phyloP scores from a whole-genome alignment of 2,797 vertebrate species.

The Gouania willdenowi region DNA sequence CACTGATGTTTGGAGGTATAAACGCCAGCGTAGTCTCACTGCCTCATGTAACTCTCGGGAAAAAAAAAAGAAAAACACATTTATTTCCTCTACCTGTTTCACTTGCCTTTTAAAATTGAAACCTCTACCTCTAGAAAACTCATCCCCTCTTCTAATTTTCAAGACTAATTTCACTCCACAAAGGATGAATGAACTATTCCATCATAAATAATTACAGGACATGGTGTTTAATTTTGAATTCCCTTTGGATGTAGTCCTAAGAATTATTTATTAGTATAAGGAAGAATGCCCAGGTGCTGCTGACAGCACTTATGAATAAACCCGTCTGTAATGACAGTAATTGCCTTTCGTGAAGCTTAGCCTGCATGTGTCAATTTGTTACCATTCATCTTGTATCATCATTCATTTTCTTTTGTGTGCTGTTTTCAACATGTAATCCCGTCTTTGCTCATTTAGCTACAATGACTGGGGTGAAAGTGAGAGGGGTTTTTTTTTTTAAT shows the following conservation, averaged over 20 bases:
- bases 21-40: not conserved
- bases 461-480: too few relatives aligned
- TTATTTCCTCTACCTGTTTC: too few relatives aligned
- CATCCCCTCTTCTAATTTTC: not conserved
- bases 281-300: not conserved
- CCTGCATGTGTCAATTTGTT: not conserved
- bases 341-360: not conserved
- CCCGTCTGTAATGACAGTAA: not conserved
- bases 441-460: too few relatives aligned
- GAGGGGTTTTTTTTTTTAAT: not conserved
- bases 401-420: not conserved
- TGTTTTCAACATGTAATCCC: too few relatives aligned
- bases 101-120: too few relatives aligned
- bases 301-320: not conserved
- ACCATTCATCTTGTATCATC: not conserved
- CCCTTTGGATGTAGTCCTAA: not conserved
- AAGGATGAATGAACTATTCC: too few relatives aligned
- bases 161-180: not conserved
- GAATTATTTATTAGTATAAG: not conserved
- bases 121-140: too few relatives aligned
- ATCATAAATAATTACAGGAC: not conserved
- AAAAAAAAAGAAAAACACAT: too few relatives aligned
- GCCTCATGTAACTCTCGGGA: too few relatives aligned
- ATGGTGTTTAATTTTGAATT: not conserved
- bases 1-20: conserved; percentile 4